Evolutionary conservation across 2,113 vertebrate species (phyloP).

Genomic region (Lucifuga dentata): DNA sequence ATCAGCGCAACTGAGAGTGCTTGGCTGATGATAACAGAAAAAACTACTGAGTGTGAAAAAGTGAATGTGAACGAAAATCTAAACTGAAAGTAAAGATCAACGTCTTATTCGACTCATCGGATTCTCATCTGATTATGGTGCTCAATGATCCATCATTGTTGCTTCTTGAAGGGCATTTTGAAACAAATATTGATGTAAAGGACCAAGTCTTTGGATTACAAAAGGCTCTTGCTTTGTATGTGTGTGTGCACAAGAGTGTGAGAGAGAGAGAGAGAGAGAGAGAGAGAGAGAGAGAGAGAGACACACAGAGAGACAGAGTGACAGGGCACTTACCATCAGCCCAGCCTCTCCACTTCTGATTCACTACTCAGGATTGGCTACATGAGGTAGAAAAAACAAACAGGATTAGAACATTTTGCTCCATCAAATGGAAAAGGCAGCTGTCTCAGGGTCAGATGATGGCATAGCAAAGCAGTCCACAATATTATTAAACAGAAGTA

Average conservation of each 20-base stretch:
- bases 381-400: constrained; percentile 56
- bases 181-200: constrained; percentile 32
- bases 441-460: background rate
- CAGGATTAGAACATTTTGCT: constrained; percentile 14
- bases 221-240: constrained; percentile 21
- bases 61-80: constrained; percentile 43
- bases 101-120: too few relatives aligned
- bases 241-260: constrained; percentile 16
- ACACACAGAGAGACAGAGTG: constrained; percentile 12
- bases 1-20: constrained; percentile 29
- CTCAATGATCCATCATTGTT: constrained; percentile 9
- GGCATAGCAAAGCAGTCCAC: background rate
- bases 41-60: constrained; percentile 40
- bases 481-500: too few relatives aligned
- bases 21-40: constrained; percentile 50
- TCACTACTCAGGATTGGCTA: constrained; percentile 76
- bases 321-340: constrained; percentile 81
- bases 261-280: constrained; percentile 18
- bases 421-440: background rate
- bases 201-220: constrained; percentile 3
- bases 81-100: constrained; percentile 26
- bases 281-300: constrained; percentile 36
- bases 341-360: constrained; percentile 80
- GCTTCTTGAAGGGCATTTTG: constrained; percentile 24
- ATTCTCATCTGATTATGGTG: constrained; percentile 19